phyloP scores from a whole-genome alignment of 2,888 invertebrate genomes.

The Spodoptera exigua region DNA sequence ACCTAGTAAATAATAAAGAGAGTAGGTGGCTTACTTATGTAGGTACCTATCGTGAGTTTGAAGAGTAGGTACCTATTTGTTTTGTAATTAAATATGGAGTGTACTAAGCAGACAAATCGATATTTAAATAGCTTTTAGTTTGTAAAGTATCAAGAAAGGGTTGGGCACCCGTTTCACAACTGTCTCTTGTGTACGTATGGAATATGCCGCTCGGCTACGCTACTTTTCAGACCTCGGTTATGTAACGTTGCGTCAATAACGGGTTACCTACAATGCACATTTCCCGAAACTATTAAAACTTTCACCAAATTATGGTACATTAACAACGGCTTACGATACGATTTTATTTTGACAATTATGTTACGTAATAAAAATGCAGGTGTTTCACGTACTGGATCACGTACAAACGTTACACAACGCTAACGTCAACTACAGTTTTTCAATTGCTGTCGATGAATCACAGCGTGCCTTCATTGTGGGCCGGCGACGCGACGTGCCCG shows the following conservation, averaged over 20 bases:
- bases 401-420: constrained; percentile 84
- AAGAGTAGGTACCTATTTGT: no score
- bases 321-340: constrained; percentile 71
- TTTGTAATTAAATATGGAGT: constrained; percentile 21
- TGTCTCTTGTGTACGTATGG: constrained; percentile 8
- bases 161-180: constrained; percentile 30
- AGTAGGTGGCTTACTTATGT: no score
- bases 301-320: constrained; percentile 80
- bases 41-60: no score
- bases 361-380: constrained; percentile 80
- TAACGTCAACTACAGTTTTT: constrained; percentile 80
- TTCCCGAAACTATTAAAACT: constrained; percentile 67
- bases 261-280: constrained; percentile 54
- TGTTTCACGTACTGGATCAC: constrained; percentile 83
- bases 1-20: no score
- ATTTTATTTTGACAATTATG: constrained; percentile 85
- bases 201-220: constrained; percentile 9
- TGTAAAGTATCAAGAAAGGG: constrained; percentile 22
- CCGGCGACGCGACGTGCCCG: constrained; percentile 63
- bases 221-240: constrained; percentile 29
- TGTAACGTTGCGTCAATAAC: constrained; percentile 35
- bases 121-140: constrained; percentile 35
- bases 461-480: constrained; percentile 63
- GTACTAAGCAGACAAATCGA: constrained; percentile 11
- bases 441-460: constrained; percentile 79